These are phyloP conservation scores for Paralichthys olivaceus DNA, from an alignment of 2,113 vertebrate genomes.

Conservation along the genomic window DNA sequence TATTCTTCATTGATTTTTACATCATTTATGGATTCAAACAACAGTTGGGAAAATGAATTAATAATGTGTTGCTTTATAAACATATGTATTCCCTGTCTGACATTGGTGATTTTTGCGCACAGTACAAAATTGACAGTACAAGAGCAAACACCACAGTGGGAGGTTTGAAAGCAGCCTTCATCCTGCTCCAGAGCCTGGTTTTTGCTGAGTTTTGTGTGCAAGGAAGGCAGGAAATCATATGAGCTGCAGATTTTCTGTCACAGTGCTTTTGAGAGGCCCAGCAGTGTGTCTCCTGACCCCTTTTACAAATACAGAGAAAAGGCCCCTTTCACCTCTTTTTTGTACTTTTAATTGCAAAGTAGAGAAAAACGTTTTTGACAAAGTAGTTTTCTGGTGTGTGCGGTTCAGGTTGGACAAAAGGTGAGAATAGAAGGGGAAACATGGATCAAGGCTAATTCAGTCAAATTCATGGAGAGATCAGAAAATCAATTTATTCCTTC, in stretches of 20 bases:
- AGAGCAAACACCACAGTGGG: neutral
- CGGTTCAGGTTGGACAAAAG: conserved; percentile 13
- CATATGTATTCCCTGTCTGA: neutral
- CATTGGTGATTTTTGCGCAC: neutral
- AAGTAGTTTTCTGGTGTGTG: conserved; percentile 15
- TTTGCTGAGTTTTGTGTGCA: neutral
- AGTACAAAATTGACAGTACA: neutral
- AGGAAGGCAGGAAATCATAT: neutral
- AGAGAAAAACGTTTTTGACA: conserved; percentile 31
- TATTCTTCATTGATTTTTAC: too few relatives aligned
- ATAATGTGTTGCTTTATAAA: neutral
- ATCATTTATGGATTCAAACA: neutral
- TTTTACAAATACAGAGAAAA: conserved; percentile 1
- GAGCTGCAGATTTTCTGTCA: conserved; percentile 5
- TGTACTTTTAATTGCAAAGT: conserved; percentile 46
- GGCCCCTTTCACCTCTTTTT: conserved; percentile 12
- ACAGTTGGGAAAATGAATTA: neutral
- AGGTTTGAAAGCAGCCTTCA: neutral
- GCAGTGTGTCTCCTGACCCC: neutral
- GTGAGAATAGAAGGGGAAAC: conserved; percentile 25
- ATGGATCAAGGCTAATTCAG: neutral
- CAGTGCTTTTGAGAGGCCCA: conserved; percentile 13
- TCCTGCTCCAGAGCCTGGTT: neutral
- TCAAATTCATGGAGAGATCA: conserved; percentile 30
- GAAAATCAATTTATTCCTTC: conserved; percentile 48